Percentiles rank a stretch among this genome's conserved stretches.
These are phyloP conservation scores for Tetranychus cinnabarinus DNA, from an alignment of 1,140 invertebrate genomes.

Conservation along the genomic window DNA sequence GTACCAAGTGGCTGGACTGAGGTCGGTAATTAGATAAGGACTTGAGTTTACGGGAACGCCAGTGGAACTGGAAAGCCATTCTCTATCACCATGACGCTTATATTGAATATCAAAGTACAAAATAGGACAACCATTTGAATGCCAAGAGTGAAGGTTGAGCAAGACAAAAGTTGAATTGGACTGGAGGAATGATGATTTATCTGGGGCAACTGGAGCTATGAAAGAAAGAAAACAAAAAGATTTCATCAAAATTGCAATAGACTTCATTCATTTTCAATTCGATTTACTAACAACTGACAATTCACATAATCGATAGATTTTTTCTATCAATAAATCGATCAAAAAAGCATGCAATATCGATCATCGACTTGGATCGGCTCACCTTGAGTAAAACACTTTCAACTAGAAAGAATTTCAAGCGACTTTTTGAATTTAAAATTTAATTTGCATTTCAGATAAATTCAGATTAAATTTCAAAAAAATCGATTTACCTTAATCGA, in stretches of 20 bases:
- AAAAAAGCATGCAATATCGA: too few relatives aligned
- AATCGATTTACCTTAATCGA: too few relatives aligned
- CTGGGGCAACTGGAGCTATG: constrained; percentile 15
- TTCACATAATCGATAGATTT: too few relatives aligned
- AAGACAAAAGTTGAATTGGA: constrained; percentile 22
- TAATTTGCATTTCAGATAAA: too few relatives aligned
- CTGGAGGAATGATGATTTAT: constrained; percentile 12
- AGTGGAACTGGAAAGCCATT: constrained; percentile 14
- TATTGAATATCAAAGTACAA: constrained; percentile 14
- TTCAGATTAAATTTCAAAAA: too few relatives aligned
- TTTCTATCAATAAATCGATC: too few relatives aligned
- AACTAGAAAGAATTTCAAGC: too few relatives aligned
- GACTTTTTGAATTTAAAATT: too few relatives aligned
- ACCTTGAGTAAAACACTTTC: too few relatives aligned
- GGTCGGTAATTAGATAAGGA: constrained; percentile 27
- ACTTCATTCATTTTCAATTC: neutral
- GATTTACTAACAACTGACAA: too few relatives aligned
- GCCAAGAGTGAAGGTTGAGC: constrained; percentile 27
- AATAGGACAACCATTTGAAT: constrained; percentile 26
- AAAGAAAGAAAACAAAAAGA: neutral
- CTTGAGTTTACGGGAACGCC: neutral
- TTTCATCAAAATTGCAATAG: too few relatives aligned
- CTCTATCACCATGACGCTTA: constrained; percentile 12
- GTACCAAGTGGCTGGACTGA: constrained; percentile 46
- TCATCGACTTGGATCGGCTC: too few relatives aligned